Conservation (phyloP, 2,113 vertebrate species). For the Fregetta grallaria region DNA sequence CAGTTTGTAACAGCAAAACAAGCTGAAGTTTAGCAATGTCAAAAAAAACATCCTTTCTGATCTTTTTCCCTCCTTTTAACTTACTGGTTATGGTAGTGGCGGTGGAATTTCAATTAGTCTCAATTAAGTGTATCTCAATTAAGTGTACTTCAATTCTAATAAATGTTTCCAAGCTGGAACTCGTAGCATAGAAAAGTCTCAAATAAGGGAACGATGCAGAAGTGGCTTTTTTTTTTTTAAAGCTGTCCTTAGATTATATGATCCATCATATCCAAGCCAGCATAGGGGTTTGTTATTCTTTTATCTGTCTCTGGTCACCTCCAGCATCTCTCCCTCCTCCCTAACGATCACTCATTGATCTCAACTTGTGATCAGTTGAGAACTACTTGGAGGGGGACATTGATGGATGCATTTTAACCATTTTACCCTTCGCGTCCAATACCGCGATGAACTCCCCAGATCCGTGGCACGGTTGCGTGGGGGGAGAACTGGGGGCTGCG, state of each 20-base stretch:
- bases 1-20: neutral
- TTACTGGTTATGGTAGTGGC: neutral
- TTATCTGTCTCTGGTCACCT: slow-evolving; percentile 70
- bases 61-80: neutral
- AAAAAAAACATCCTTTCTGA: neutral
- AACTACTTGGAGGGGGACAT: slow-evolving; percentile 82
- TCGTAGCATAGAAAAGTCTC: neutral
- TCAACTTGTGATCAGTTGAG: slow-evolving; percentile 81
- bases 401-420: slow-evolving; percentile 83
- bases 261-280: slow-evolving; percentile 48
- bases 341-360: slow-evolving; percentile 84
- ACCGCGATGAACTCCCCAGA: slow-evolving; percentile 78
- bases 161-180: slow-evolving; percentile 33
- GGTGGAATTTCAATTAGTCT: slow-evolving; percentile 38
- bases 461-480: slow-evolving; percentile 13
- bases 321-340: slow-evolving; percentile 69
- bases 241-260: slow-evolving; percentile 74
- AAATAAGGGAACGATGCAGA: neutral
- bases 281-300: slow-evolving; percentile 79
- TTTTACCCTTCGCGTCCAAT: slow-evolving; percentile 77
- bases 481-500: neutral
- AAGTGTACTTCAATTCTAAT: slow-evolving; percentile 25
- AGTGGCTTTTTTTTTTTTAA: neutral
- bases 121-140: slow-evolving; percentile 31
- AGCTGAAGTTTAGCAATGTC: neutral